Percentiles rank a stretch among this genome's conserved stretches.
Evolutionary conservation across 2,113 vertebrate species (phyloP).

Genomic region (Zosterops hypoxanthus): DNA sequence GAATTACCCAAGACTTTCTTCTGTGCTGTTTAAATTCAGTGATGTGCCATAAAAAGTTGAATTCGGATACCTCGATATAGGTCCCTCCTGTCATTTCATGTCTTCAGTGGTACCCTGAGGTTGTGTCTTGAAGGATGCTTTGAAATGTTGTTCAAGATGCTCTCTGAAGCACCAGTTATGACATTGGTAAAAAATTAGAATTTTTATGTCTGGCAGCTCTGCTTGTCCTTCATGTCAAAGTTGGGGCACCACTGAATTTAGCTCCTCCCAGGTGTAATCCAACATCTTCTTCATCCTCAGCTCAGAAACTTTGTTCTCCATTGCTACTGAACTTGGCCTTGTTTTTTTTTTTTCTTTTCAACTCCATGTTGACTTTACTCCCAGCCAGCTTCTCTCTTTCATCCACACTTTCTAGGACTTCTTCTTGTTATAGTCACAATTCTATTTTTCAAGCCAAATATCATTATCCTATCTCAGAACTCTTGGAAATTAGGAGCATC

Average conservation of each 20-base stretch:
- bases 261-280: background rate
- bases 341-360: background rate
- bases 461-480: background rate
- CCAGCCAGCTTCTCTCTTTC: background rate
- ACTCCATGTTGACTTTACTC: background rate
- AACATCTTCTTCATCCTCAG: background rate
- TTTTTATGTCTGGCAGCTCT: background rate
- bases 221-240: background rate
- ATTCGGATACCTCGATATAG: background rate
- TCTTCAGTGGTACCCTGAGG: background rate
- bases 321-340: background rate
- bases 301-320: background rate
- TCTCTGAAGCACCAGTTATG: background rate
- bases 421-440: background rate
- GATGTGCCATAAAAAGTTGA: background rate
- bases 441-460: background rate
- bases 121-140: background rate
- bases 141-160: background rate
- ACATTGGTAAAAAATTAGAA: background rate
- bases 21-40: background rate
- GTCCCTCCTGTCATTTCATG: background rate
- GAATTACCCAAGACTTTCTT: background rate
- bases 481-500: background rate
- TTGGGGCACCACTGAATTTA: background rate
- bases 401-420: background rate